These are phyloP conservation scores for Percina caprodes DNA, from an alignment of 2,113 vertebrate genomes.

Conservation along the genomic window DNA sequence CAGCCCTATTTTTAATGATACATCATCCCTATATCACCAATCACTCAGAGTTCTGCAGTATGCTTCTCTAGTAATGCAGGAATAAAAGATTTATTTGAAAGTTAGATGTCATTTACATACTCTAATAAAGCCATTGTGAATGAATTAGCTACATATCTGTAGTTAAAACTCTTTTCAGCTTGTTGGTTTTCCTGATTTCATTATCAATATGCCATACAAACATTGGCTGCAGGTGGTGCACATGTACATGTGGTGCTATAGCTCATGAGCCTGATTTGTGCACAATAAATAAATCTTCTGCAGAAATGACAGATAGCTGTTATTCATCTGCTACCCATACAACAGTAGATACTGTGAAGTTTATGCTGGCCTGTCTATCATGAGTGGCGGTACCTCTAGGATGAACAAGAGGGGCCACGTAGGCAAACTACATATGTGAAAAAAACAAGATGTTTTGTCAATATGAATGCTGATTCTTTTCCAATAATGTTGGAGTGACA, in stretches of 20 bases:
- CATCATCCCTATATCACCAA: constrained; percentile 13
- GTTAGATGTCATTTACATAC: constrained; percentile 16
- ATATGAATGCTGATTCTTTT: background rate
- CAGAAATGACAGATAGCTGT: constrained; percentile 26
- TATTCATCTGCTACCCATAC: constrained; percentile 48
- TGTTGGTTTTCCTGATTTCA: constrained; percentile 24
- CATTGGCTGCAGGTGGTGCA: constrained; percentile 53
- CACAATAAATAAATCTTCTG: constrained; percentile 48
- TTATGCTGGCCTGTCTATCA: constrained; percentile 10
- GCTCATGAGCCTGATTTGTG: constrained; percentile 34
- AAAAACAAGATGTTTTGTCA: background rate
- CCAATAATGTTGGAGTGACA: background rate
- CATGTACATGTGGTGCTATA: constrained; percentile 45
- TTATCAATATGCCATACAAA: constrained; percentile 22
- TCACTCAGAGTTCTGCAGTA: constrained; percentile 17
- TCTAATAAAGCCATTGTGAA: background rate
- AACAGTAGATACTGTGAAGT: background rate
- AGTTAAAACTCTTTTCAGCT: background rate
- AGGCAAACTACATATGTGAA: background rate
- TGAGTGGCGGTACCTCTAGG: background rate
- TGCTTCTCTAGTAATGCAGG: constrained; percentile 5
- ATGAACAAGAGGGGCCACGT: background rate
- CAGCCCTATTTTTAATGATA: constrained; percentile 42
- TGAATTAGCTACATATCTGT: background rate
- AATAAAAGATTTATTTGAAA: background rate